Conservation (phyloP, 2,797 vertebrate genomes). For the Hylomyscus alleni region DNA sequence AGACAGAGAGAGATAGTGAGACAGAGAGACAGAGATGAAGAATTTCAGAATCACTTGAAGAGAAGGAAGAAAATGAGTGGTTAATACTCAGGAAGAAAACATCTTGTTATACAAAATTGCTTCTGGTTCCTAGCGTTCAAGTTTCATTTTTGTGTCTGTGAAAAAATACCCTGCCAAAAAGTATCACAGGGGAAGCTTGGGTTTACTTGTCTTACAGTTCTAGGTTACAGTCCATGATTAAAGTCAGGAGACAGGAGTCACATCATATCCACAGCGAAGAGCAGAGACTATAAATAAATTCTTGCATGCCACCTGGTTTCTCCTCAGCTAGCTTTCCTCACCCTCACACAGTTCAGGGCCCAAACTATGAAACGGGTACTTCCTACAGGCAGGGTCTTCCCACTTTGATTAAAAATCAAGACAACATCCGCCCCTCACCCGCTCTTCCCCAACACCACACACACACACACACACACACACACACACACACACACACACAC, state of each 20-base stretch:
- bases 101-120: conserved; percentile 1
- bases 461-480: neutral
- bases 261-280: neutral
- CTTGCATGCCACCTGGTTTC: neutral
- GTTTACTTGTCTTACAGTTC: neutral
- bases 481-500: neutral
- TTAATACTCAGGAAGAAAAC: conserved; percentile 3
- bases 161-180: neutral
- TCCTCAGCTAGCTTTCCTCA: neutral
- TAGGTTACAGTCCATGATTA: neutral
- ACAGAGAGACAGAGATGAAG: neutral
- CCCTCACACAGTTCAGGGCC: neutral
- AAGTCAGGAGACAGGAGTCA: neutral
- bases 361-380: neutral
- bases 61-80: neutral
- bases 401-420: neutral
- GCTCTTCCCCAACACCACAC: neutral
- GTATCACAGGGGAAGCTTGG: neutral
- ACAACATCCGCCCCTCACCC: neutral
- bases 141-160: neutral
- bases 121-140: neutral
- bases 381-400: neutral
- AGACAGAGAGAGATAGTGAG: neutral
- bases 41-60: neutral
- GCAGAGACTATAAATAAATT: neutral